Evolutionary conservation across 2,797 vertebrate species (phyloP).

Genomic region (Oophaga sylvatica): DNA sequence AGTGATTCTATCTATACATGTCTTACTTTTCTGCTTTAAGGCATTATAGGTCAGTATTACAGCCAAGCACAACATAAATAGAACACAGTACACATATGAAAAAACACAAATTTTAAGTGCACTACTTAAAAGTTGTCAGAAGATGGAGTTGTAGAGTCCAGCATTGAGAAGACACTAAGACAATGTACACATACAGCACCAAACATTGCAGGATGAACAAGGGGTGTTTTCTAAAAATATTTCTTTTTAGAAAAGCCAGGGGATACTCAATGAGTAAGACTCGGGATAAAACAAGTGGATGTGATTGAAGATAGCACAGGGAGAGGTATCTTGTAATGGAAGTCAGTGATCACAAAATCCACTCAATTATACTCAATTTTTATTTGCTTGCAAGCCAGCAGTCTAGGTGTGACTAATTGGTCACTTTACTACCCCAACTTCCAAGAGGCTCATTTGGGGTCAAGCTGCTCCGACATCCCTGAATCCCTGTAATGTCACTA

Average conservation of each 20-base stretch:
- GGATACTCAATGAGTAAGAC: background rate
- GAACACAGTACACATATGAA: background rate
- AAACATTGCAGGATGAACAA: background rate
- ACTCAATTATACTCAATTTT: background rate
- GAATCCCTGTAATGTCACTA: background rate
- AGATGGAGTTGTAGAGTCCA: background rate
- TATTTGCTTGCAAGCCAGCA: background rate
- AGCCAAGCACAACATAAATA: background rate
- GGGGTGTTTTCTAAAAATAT: too few species aligned
- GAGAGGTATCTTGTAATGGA: background rate
- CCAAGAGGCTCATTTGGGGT: constrained; percentile 4
- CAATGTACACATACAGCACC: background rate
- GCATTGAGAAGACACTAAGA: background rate
- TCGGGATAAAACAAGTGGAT: background rate
- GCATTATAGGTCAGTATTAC: too few species aligned
- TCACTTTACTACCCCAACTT: background rate
- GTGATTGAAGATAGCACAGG: background rate
- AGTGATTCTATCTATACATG: too few species aligned
- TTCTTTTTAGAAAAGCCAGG: background rate
- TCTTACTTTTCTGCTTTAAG: too few species aligned
- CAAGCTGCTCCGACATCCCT: background rate
- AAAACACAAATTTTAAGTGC: background rate
- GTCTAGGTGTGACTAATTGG: constrained; percentile 17
- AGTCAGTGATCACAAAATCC: constrained; percentile 18
- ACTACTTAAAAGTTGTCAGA: background rate